A percentile compares a stretch with the other conserved stretches of the same genome.
phyloP scores from a whole-genome alignment of 2,797 vertebrate species.

The Cirrhinus mrigala region DNA sequence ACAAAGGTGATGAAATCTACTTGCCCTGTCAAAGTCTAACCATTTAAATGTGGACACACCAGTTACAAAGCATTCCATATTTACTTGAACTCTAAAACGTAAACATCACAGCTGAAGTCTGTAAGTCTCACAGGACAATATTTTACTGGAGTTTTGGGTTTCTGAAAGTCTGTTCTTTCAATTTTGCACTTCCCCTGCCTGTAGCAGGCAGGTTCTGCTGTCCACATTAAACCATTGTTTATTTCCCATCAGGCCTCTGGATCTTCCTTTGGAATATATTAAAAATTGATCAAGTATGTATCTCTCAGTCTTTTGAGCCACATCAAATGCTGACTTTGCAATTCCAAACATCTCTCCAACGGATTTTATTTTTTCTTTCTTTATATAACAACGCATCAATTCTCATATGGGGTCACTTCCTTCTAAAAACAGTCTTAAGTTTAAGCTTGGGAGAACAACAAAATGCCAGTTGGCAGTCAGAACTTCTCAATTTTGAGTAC shows the following conservation, averaged over 20 bases:
- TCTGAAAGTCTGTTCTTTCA: constrained; percentile 14
- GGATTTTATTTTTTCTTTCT: neutral
- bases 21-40: neutral
- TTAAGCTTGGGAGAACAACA: constrained; percentile 17
- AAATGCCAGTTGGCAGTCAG: constrained; percentile 22
- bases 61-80: constrained; percentile 3
- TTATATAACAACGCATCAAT: constrained; percentile 8
- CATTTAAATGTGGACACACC: neutral
- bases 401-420: constrained; percentile 2
- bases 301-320: constrained; percentile 24
- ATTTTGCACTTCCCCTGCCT: constrained; percentile 11
- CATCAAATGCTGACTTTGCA: constrained; percentile 31
- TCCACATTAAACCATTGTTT: constrained; percentile 29
- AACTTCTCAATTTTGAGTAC: neutral
- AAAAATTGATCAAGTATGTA: constrained; percentile 38
- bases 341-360: constrained; percentile 16
- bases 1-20: constrained; percentile 3
- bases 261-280: constrained; percentile 31
- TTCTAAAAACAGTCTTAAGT: neutral
- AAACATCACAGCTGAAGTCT: neutral
- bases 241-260: constrained; percentile 41
- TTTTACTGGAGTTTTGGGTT: constrained; percentile 23
- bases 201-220: constrained; percentile 5
- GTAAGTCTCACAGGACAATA: neutral
- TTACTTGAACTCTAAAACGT: neutral